A percentile compares a stretch with the other conserved stretches of the same genome.
phyloP scores from a whole-genome alignment of 2,113 vertebrate species.

The Zosterops japonicus region DNA sequence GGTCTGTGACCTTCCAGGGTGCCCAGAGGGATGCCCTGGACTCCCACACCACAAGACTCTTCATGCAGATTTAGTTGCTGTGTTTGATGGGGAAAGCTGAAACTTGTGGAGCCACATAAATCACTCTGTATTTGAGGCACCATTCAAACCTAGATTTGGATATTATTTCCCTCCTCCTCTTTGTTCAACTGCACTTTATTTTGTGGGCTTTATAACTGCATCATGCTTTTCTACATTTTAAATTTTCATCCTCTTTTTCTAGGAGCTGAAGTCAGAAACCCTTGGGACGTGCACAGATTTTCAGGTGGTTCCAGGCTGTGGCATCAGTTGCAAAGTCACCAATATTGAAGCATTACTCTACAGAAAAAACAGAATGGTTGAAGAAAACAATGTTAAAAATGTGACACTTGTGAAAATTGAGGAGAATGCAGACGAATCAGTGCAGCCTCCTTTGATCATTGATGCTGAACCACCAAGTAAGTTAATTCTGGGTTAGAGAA shows the following conservation, averaged over 20 bases:
- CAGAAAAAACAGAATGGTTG: conserved; percentile 77
- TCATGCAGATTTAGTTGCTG: accelerated
- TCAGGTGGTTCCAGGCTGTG: conserved; percentile 93
- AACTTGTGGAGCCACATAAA: background rate
- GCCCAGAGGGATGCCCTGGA: too few species aligned
- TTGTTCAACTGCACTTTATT: background rate
- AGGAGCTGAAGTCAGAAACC: conserved; percentile 87
- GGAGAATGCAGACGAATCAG: conserved; percentile 16
- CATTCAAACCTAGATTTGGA: background rate
- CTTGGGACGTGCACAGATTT: conserved; percentile 93
- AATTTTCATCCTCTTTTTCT: background rate
- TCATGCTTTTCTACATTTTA: background rate
- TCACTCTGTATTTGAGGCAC: accelerated
- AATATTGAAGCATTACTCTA: conserved; percentile 84
- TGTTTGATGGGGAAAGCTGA: background rate
- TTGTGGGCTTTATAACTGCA: background rate
- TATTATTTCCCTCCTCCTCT: background rate
- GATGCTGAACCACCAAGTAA: conserved; percentile 84
- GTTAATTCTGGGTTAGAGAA: background rate
- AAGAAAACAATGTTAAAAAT: conserved; percentile 85
- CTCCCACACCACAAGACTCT: background rate
- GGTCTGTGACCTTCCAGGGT: too few species aligned
- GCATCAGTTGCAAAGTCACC: conserved; percentile 91
- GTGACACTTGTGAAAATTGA: conserved; percentile 86
- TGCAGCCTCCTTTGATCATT: conserved; percentile 84